These are phyloP conservation scores for Cynoglossus semilaevis DNA, from an alignment of 2,113 vertebrate genomes.

Conservation along the genomic window DNA sequence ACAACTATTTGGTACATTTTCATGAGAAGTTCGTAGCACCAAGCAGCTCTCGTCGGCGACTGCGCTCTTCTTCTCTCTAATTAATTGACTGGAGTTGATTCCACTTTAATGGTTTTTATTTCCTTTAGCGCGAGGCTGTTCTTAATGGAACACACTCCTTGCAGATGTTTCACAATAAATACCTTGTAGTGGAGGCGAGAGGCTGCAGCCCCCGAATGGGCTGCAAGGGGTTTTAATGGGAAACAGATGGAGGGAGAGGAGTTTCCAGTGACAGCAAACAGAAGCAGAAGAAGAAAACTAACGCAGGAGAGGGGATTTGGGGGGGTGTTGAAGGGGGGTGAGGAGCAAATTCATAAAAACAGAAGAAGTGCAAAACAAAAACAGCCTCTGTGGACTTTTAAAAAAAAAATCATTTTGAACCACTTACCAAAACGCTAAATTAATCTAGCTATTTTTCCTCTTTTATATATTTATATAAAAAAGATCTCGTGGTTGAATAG, in stretches of 20 bases:
- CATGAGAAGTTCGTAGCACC: no score
- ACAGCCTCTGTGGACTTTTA: no score
- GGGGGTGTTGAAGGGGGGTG: no score
- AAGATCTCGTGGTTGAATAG: no score
- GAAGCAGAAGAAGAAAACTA: conserved; percentile 4
- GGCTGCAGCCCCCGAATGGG: background rate
- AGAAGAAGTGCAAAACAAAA: background rate
- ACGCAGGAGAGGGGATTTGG: background rate
- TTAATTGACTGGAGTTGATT: background rate
- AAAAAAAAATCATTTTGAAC: no score
- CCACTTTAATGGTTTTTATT: background rate
- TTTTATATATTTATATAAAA: no score
- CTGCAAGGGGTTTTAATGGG: conserved; percentile 9
- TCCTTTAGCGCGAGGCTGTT: background rate
- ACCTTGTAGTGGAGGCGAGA: background rate
- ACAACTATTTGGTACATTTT: no score
- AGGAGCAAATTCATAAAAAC: background rate
- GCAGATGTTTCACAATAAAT: conserved; percentile 17
- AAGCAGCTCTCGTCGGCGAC: no score
- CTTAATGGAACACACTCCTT: conserved; percentile 1
- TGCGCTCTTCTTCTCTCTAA: background rate
- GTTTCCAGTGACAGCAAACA: conserved; percentile 18
- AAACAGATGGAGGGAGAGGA: conserved; percentile 15
- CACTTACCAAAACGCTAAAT: no score
- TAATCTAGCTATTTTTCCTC: no score